A percentile compares a stretch with the other conserved stretches of the same genome.
Evolutionary conservation across 2,888 invertebrate species (phyloP).

Genomic region (Ceramica pisi): DNA sequence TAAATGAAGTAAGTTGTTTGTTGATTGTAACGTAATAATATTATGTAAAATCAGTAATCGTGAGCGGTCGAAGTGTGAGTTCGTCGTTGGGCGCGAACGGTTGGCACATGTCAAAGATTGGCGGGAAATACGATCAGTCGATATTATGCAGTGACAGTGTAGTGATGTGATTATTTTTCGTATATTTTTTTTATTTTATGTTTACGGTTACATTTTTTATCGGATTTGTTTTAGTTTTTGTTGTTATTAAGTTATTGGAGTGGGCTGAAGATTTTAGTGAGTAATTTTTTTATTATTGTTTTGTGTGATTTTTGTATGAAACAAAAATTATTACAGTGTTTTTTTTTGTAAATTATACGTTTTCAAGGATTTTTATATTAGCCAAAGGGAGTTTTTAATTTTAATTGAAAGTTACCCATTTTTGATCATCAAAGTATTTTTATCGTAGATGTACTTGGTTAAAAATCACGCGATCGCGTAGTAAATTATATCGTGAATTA

Average conservation of each 20-base stretch:
- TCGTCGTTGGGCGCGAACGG: constrained; percentile 66
- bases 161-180: constrained; percentile 79
- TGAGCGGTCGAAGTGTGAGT: constrained; percentile 43
- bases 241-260: constrained; percentile 73
- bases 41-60: constrained; percentile 46
- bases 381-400: neutral
- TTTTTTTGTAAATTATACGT: neutral
- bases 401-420: neutral
- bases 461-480: neutral
- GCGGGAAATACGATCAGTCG: constrained; percentile 79
- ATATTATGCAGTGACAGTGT: constrained; percentile 77
- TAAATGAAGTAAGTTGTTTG: constrained; percentile 44
- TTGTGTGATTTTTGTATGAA: neutral
- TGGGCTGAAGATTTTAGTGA: constrained; percentile 71
- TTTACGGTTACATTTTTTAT: constrained; percentile 79
- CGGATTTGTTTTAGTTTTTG: constrained; percentile 76
- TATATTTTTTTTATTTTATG: constrained; percentile 75
- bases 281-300: constrained; percentile 56
- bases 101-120: constrained; percentile 77
- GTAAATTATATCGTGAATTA: constrained; percentile 34
- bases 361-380: neutral
- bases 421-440: neutral
- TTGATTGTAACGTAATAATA: constrained; percentile 51
- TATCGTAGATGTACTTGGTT: neutral
- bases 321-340: neutral